Percentiles rank a stretch among this genome's conserved stretches.
Evolutionary conservation across 2,888 invertebrate genomes (phyloP).

Genomic region (Lymantria dispar): DNA sequence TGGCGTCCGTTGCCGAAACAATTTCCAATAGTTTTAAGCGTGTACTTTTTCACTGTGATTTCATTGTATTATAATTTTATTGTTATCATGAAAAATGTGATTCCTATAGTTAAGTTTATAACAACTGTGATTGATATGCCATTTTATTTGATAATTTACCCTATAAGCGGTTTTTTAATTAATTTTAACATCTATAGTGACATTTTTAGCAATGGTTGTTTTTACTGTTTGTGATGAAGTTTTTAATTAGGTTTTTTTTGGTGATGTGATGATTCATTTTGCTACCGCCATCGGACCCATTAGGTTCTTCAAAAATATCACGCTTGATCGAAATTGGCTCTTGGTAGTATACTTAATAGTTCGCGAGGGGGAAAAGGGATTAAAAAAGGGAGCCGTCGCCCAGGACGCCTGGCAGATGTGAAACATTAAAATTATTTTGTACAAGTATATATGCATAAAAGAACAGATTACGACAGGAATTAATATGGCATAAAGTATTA

Average conservation of each 20-base stretch:
- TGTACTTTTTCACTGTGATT: slow-evolving; percentile 73
- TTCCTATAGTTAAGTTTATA: slow-evolving; percentile 63
- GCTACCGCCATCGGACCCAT: no score
- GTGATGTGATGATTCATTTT: slow-evolving; percentile 22
- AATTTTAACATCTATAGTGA: slow-evolving; percentile 54
- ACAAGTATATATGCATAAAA: no score
- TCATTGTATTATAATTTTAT: slow-evolving; percentile 48
- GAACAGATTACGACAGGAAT: no score
- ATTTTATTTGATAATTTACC: slow-evolving; percentile 54
- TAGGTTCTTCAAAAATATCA: no score
- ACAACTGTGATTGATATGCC: slow-evolving; percentile 75
- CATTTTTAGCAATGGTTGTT: slow-evolving; percentile 16
- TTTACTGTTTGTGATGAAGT: slow-evolving; percentile 39
- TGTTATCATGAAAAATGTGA: slow-evolving; percentile 60
- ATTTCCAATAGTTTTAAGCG: slow-evolving; percentile 65
- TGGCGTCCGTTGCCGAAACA: slow-evolving; percentile 30
- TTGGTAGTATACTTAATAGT: no score
- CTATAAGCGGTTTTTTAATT: slow-evolving; percentile 55
- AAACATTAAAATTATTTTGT: no score
- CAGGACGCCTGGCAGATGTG: no score
- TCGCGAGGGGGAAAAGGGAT: no score
- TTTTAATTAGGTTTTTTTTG: slow-evolving; percentile 36
- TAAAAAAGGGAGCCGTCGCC: no score
- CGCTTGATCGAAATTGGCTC: no score
- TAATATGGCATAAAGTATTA: no score